Conservation (phyloP, 2,888 invertebrate genomes). For the Dasypolia templi region DNA sequence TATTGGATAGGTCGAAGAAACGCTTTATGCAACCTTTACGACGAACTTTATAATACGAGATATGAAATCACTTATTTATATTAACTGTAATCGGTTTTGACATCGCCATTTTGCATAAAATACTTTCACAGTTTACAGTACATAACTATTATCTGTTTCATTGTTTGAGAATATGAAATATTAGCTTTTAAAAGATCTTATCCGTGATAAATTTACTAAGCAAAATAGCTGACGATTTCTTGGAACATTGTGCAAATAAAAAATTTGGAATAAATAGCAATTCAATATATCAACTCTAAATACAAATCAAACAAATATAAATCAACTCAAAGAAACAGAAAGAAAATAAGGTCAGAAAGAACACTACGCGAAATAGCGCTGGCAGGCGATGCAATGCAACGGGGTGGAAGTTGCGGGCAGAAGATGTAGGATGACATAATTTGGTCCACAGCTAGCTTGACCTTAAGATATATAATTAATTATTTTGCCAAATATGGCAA, state of each 20-base stretch:
- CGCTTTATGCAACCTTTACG: slow-evolving; percentile 51
- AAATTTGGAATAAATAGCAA: no score
- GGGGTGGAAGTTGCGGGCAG: no score
- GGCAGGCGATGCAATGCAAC: no score
- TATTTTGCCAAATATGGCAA: not conserved
- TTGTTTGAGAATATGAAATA: slow-evolving; percentile 40
- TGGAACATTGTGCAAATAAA: slow-evolving; percentile 10
- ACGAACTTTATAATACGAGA: slow-evolving; percentile 19
- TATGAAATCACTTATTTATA: slow-evolving; percentile 33
- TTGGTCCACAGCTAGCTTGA: not conserved
- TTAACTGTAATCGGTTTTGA: slow-evolving; percentile 23
- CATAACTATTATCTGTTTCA: slow-evolving; percentile 38
- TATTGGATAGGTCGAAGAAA: slow-evolving; percentile 48
- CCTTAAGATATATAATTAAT: not conserved
- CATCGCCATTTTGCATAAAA: slow-evolving; percentile 33
- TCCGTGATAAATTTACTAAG: slow-evolving; percentile 31
- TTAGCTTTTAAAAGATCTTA: slow-evolving; percentile 37
- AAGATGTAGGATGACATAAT: not conserved
- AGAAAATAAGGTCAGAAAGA: no score
- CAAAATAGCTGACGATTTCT: slow-evolving; percentile 35
- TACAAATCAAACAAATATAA: no score
- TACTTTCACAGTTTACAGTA: slow-evolving; percentile 29
- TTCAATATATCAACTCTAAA: no score
- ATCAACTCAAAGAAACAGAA: no score
- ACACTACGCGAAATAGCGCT: no score